These are phyloP conservation scores for Anas flavirostris DNA, from an alignment of 2,797 vertebrate genomes.

Conservation along the genomic window DNA sequence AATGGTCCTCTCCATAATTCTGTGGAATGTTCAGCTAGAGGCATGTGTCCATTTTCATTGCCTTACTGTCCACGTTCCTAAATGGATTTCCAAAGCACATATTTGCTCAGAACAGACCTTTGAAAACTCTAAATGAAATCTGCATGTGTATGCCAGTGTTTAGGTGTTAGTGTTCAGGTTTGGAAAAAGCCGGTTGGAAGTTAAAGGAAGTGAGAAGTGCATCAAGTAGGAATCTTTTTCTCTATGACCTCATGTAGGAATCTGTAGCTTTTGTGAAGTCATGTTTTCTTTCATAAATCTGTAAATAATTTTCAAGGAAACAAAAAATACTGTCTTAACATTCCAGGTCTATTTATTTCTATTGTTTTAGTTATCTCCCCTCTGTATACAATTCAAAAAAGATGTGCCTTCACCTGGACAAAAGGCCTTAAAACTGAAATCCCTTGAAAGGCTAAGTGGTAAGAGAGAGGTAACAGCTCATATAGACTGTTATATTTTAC, in stretches of 20 bases:
- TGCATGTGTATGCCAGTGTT: background rate
- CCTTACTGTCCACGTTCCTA: background rate
- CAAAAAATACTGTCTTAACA: background rate
- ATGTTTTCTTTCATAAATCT: background rate
- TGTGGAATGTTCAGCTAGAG: background rate
- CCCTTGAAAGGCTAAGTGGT: background rate
- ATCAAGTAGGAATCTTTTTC: conserved; percentile 10
- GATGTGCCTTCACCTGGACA: background rate
- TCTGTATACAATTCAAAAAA: background rate
- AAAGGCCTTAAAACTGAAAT: background rate
- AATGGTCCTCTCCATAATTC: background rate
- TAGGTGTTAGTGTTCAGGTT: background rate
- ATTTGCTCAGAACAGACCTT: background rate
- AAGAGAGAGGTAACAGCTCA: background rate
- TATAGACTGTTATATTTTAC: background rate
- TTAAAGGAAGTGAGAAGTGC: background rate
- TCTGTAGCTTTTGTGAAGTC: background rate
- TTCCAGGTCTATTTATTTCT: background rate
- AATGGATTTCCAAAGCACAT: conserved; percentile 5
- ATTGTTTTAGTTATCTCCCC: background rate
- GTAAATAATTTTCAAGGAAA: conserved; percentile 6
- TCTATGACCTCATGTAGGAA: background rate
- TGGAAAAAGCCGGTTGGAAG: background rate
- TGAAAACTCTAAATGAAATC: conserved; percentile 18
- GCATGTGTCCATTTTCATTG: background rate